A percentile compares a stretch with the other conserved stretches of the same genome.
phyloP scores from a whole-genome alignment of 1,140 invertebrate species.

The Scaptodrosophila lebanonensis region DNA sequence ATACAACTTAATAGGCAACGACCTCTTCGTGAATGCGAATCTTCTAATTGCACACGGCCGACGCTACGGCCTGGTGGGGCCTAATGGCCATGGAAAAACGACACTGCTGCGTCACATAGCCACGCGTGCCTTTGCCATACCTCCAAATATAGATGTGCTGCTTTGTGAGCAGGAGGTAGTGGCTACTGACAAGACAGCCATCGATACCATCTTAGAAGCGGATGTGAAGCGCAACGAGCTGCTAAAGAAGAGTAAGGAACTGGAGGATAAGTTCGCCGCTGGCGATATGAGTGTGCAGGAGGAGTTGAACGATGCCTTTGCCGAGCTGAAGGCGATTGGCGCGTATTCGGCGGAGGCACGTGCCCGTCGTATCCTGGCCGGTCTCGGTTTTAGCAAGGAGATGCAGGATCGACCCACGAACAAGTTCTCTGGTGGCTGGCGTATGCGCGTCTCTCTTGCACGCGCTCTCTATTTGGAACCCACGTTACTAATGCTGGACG shows the following conservation, averaged over 20 bases:
- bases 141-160: constrained; percentile 97
- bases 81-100: constrained; percentile 99
- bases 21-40: constrained; percentile 98
- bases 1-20: constrained; percentile 84
- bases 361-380: constrained; percentile 95
- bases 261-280: constrained; percentile 84
- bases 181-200: constrained; percentile 93
- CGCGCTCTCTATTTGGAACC: constrained; percentile 94
- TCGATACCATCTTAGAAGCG: constrained; percentile 94
- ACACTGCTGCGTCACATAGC: constrained; percentile 96
- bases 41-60: constrained; percentile 95
- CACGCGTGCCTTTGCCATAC: constrained; percentile 92
- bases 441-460: constrained; percentile 98
- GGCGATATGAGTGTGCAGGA: constrained; percentile 85
- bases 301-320: constrained; percentile 93
- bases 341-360: constrained; percentile 97
- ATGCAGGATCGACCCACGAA: constrained; percentile 98
- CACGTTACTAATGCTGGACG: constrained; percentile 95
- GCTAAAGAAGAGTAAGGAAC: constrained; percentile 88
- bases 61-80: constrained; percentile 98
- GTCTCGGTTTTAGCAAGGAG: constrained; percentile 95
- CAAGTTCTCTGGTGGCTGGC: constrained; percentile 98
- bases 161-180: constrained; percentile 99
- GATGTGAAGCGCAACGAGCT: constrained; percentile 92
- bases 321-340: constrained; percentile 96